A percentile compares a stretch with the other conserved stretches of the same genome.
Conservation (phyloP, 2,797 vertebrate species). For the Amniataba percoides region DNA sequence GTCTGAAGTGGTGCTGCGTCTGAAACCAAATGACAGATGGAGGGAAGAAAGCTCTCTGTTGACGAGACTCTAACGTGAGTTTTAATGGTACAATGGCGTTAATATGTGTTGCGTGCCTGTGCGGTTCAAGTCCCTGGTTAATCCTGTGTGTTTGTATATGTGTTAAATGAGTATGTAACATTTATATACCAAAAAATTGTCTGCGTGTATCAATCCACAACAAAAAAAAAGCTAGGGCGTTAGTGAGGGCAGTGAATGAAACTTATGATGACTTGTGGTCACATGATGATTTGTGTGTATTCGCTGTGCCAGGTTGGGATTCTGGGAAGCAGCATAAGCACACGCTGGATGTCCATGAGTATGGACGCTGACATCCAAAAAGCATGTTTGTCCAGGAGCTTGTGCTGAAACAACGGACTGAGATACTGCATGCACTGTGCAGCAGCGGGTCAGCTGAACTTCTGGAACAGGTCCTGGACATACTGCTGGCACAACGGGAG, state of each 20-base stretch:
- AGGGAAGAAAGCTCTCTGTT: slow-evolving; percentile 9
- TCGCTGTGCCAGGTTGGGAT: slow-evolving; percentile 14
- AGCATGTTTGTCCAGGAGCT: slow-evolving; percentile 83
- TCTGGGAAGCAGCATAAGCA: background rate
- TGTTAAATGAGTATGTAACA: background rate
- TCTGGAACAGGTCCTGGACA: slow-evolving; percentile 87
- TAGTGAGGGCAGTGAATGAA: background rate
- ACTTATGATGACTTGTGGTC: background rate
- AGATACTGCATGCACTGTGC: slow-evolving; percentile 84
- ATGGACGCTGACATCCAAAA: slow-evolving; percentile 42
- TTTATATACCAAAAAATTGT: background rate
- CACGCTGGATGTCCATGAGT: background rate
- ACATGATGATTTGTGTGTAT: slow-evolving; percentile 1
- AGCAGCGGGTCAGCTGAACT: slow-evolving; percentile 84
- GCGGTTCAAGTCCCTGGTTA: background rate
- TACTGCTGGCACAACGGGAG: slow-evolving; percentile 84
- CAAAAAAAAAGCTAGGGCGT: background rate
- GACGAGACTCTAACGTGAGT: slow-evolving; percentile 33
- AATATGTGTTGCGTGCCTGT: background rate
- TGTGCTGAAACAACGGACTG: slow-evolving; percentile 83
- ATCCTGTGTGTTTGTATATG: slow-evolving; percentile 5
- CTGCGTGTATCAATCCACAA: background rate
- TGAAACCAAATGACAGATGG: slow-evolving; percentile 19
- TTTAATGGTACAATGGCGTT: background rate
- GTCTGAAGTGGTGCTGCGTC: rapidly evolving